Evolutionary conservation across 2,797 vertebrate species (phyloP).

Genomic region (Neoniphon sammara): DNA sequence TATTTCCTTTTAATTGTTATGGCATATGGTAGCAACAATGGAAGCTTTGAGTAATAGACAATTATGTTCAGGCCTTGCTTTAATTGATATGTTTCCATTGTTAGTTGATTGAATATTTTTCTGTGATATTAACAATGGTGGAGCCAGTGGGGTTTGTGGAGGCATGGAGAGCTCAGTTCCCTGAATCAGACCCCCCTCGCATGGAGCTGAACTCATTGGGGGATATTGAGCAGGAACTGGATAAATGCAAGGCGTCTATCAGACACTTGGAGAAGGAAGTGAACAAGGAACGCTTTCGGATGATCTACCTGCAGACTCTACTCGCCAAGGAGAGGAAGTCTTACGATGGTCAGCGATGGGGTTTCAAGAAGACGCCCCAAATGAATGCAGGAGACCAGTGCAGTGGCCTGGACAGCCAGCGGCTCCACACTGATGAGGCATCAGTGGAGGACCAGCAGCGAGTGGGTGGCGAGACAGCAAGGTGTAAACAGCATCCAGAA

Average conservation of each 20-base stretch:
- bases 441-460: slow-evolving; percentile 48
- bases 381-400: slow-evolving; percentile 65
- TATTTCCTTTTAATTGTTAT: background rate
- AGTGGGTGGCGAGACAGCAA: slow-evolving; percentile 69
- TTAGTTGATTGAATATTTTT: slow-evolving; percentile 44
- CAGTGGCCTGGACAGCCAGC: slow-evolving; percentile 43
- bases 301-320: slow-evolving; percentile 99
- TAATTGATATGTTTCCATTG: slow-evolving; percentile 25
- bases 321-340: slow-evolving; percentile 96
- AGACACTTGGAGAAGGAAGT: slow-evolving; percentile 94
- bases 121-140: slow-evolving; percentile 82
- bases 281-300: slow-evolving; percentile 98
- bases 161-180: slow-evolving; percentile 98
- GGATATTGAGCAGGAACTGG: slow-evolving; percentile 95
- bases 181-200: slow-evolving; percentile 93
- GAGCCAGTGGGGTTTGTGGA: slow-evolving; percentile 97
- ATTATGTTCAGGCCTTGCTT: slow-evolving; percentile 16
- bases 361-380: slow-evolving; percentile 85
- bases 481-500: slow-evolving; percentile 79
- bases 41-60: slow-evolving; percentile 24
- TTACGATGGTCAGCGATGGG: slow-evolving; percentile 95
- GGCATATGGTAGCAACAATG: slow-evolving; percentile 52
- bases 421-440: slow-evolving; percentile 44
- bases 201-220: slow-evolving; percentile 94
- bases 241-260: slow-evolving; percentile 94